These are phyloP conservation scores for Columba guinea DNA, from an alignment of 2,797 vertebrate species.

Conservation along the genomic window DNA sequence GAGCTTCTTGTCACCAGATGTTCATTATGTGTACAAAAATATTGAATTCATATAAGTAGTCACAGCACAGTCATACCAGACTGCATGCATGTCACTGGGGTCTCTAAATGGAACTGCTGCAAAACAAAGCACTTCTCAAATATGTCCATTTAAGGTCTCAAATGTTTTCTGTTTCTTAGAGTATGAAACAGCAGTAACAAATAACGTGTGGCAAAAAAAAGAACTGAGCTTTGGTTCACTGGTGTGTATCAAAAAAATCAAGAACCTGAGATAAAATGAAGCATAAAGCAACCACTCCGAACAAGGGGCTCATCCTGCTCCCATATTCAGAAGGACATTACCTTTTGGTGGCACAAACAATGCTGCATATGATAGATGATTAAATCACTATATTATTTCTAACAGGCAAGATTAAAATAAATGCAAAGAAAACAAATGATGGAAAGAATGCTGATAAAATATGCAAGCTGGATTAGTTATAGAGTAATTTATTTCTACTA, in stretches of 20 bases:
- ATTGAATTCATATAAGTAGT: conserved; percentile 12
- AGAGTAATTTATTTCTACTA: conserved; percentile 70
- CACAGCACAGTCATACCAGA: conserved; percentile 12
- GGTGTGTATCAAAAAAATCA: background rate
- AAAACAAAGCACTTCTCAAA: background rate
- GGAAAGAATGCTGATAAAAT: conserved; percentile 63
- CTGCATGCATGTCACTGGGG: background rate
- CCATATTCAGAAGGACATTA: background rate
- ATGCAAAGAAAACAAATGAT: conserved; percentile 55
- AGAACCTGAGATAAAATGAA: background rate
- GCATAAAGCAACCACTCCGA: background rate
- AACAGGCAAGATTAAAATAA: conserved; percentile 56
- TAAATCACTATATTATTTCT: conserved; percentile 23
- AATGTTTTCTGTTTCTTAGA: background rate
- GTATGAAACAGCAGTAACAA: background rate
- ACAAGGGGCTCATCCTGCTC: background rate
- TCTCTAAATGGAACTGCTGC: background rate
- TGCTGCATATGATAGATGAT: background rate
- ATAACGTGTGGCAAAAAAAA: background rate
- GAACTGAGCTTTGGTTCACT: background rate
- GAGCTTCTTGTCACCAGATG: conserved; percentile 79
- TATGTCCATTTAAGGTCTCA: background rate
- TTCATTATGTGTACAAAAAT: conserved; percentile 73
- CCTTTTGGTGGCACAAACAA: background rate
- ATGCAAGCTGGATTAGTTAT: conserved; percentile 68